Percentiles rank a stretch among this genome's conserved stretches.
Conservation (phyloP, 2,888 invertebrate genomes). For the Lochmaea crataegi region DNA sequence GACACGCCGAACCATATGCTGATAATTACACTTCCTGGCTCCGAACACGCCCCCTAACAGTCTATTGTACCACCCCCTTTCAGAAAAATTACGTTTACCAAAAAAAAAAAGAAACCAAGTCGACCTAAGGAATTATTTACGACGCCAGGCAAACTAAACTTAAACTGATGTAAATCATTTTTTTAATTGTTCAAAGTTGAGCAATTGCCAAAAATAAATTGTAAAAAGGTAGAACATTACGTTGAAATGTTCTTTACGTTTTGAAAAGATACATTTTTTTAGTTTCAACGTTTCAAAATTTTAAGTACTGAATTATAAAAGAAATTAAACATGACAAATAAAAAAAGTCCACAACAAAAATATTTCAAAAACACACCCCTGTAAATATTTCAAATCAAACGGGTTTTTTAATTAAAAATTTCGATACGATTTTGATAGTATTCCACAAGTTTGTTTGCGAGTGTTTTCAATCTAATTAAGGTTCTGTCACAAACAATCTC, state of each 20-base stretch:
- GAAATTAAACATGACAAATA: no score
- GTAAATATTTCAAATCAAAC: neutral
- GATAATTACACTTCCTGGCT: slow-evolving; percentile 17
- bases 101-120: slow-evolving; percentile 1
- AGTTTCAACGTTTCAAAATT: no score
- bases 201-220: neutral
- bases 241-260: no score
- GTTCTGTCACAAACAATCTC: slow-evolving; percentile 51
- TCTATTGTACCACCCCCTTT: slow-evolving; percentile 2
- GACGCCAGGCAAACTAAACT: slow-evolving; percentile 25
- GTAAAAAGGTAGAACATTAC: no score
- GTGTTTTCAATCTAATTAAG: slow-evolving; percentile 49
- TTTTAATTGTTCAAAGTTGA: slow-evolving; percentile 16
- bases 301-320: no score
- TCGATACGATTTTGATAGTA: slow-evolving; percentile 15
- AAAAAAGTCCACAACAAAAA: no score
- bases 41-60: neutral
- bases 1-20: slow-evolving; percentile 5
- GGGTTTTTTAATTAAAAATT: slow-evolving; percentile 24
- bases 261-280: no score
- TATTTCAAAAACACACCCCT: neutral
- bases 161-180: slow-evolving; percentile 21
- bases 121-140: slow-evolving; percentile 18
- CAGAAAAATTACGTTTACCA: neutral
- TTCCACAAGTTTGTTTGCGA: slow-evolving; percentile 26